Base-by-base conservation (phyloP, 2,113 vertebrate species). In the Tragelaphus strepsiceros region DNA sequence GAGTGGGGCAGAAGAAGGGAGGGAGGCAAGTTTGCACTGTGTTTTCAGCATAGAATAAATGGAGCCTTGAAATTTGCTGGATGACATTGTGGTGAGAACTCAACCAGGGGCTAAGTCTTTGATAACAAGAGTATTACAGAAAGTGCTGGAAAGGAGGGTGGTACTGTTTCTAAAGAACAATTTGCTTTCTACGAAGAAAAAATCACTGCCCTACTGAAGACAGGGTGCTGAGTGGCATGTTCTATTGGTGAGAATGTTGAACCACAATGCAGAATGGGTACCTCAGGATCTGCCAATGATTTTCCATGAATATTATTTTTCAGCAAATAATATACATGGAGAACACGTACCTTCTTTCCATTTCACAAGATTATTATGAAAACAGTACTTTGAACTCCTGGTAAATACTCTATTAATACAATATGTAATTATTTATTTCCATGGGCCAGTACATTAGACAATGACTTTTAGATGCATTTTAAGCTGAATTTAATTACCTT, bases 371-470 rank as follows among this genome's bases (percentile, higher is more conserved):
- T 78, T 77, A 95, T 89, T 91, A 62, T 89, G 46, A 97, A 71
- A 97, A 92, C 16, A 87, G 46, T 74, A 8, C 49, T 93, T 96
- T 95, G 58, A 96, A 96, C 46, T 91, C 61, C 43, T 88, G 6
- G n/a, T 85, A 96, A 94, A 89, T 67, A 89, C n/a, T 88, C 43
- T 97, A 62, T 88, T 93, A 97, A 93, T 94, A 85, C 15, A 95
- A 98, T 96, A 92, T 90, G 71, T 54, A 97, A 98, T 98, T 97
- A 96, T 97, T 97, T 93, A 96, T 97, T 97, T 96, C 58, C 93
- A 94, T 96, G 95, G 96, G 49, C 93, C 93, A 98, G 58, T 84
- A 95, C 92, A 94, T 96, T 87, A 97, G 91, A 97, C 97, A 97
- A 96, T 93, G 91, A 95, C 87, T 97, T 98, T 94, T 64, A 89